These are phyloP conservation scores for Caenorhabditis becei DNA, from an alignment of 2,888 invertebrate genomes.

Conservation along the genomic window DNA sequence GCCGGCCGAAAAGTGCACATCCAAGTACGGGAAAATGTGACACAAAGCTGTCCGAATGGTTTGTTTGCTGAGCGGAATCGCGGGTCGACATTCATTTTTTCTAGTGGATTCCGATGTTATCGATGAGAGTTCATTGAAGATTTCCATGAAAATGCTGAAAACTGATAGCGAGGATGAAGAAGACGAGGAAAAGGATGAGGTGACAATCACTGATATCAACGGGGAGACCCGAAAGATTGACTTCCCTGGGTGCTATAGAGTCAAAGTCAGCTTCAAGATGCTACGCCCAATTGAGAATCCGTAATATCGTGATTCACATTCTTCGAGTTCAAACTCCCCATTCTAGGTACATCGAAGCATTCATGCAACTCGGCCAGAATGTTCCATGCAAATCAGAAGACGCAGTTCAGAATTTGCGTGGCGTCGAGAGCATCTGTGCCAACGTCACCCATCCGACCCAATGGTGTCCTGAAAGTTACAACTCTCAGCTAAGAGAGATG, in stretches of 20 bases:
- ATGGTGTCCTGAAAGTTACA: constrained; percentile 76
- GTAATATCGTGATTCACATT: no score
- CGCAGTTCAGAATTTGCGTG: constrained; percentile 40
- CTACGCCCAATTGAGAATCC: constrained; percentile 71
- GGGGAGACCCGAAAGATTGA: constrained; percentile 65
- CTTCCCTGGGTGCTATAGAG: constrained; percentile 77
- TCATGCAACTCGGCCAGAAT: constrained; percentile 74
- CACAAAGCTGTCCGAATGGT: constrained; percentile 71
- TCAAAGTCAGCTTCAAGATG: constrained; percentile 72
- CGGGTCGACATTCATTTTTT: constrained; percentile 4
- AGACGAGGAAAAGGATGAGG: constrained; percentile 56
- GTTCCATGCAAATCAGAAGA: constrained; percentile 71
- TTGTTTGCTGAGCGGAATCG: constrained; percentile 19
- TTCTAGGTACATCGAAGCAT: constrained; percentile 77
- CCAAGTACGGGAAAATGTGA: constrained; percentile 67
- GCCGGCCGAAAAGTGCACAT: constrained; percentile 55
- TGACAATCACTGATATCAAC: constrained; percentile 64
- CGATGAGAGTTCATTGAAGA: constrained; percentile 69
- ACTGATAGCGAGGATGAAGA: constrained; percentile 42
- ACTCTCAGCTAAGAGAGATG: constrained; percentile 72
- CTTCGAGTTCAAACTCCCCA: no score
- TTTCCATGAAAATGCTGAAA: constrained; percentile 70
- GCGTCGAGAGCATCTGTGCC: constrained; percentile 71
- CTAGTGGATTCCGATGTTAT: constrained; percentile 72
- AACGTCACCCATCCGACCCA: constrained; percentile 69